phyloP scores from a whole-genome alignment of 1,140 invertebrate genomes.

The Brachionus plicatilis region DNA sequence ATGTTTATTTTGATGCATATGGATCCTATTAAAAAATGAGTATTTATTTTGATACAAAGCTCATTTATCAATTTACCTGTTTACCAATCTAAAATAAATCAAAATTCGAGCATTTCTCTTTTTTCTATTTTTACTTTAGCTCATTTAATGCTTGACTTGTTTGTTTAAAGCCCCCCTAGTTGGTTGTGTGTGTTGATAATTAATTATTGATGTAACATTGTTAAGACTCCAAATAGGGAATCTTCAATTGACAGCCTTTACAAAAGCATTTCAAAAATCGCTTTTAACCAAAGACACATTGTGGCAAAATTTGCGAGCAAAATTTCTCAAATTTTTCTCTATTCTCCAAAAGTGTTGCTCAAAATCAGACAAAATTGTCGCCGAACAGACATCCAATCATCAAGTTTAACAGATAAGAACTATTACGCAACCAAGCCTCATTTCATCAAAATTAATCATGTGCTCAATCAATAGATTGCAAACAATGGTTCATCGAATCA shows the following conservation, averaged over 20 bases:
- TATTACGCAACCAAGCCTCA: background rate
- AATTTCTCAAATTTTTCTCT: background rate
- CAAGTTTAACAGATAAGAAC: background rate
- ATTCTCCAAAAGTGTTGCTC: background rate
- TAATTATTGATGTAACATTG: constrained; percentile 21
- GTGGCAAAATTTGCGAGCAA: background rate
- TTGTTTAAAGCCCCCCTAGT: background rate
- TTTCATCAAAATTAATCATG: background rate
- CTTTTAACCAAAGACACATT: background rate
- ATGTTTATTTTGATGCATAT: background rate
- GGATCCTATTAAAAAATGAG: constrained; percentile 17
- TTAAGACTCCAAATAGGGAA: background rate
- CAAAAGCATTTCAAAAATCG: background rate
- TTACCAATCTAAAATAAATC: constrained; percentile 4
- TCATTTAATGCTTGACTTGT: constrained; percentile 18
- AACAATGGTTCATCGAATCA: background rate
- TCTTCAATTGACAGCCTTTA: background rate
- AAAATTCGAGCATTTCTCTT: background rate
- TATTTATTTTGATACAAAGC: background rate
- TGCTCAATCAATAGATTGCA: background rate
- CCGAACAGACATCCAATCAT: background rate
- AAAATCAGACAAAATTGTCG: background rate
- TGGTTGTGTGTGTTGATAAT: background rate
- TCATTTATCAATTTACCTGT: constrained; percentile 32
- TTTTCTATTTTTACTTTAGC: background rate